Evolutionary conservation across 2,888 invertebrate genomes (phyloP).

Genomic region (Caenorhabditis macrosperma): DNA sequence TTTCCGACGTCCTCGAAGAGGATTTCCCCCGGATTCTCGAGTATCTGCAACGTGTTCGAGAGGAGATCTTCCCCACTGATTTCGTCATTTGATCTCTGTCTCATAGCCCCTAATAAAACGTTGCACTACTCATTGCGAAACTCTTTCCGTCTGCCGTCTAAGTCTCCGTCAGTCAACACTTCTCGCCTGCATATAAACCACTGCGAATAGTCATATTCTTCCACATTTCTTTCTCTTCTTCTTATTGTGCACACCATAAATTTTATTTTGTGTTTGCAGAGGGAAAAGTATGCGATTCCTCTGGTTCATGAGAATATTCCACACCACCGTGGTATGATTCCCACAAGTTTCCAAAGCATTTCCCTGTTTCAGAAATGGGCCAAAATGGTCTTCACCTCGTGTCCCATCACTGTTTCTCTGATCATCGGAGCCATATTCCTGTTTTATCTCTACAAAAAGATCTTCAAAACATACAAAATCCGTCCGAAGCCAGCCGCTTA

Average conservation of each 20-base stretch:
- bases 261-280: too few relatives aligned
- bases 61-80: conserved; percentile 40
- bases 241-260: background rate
- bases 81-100: conserved; percentile 28
- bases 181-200: background rate
- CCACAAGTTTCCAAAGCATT: background rate
- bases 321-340: background rate
- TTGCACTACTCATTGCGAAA: conserved; percentile 1
- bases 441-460: conserved; percentile 51
- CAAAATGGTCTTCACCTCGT: background rate
- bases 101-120: background rate
- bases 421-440: background rate
- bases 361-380: background rate
- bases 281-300: background rate
- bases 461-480: conserved; percentile 32
- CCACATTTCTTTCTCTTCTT: background rate
- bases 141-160: background rate
- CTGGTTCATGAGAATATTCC: background rate
- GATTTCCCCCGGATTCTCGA: conserved; percentile 33
- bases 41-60: conserved; percentile 26
- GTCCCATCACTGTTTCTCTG: background rate
- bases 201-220: background rate
- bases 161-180: background rate
- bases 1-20: conserved; percentile 27
- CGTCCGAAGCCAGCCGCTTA: conserved; percentile 42